Evolutionary conservation across 2,797 vertebrate genomes (phyloP), one percentile per base, ranked within the genome.

Genomic region (Numenius phaeopus): DNA sequence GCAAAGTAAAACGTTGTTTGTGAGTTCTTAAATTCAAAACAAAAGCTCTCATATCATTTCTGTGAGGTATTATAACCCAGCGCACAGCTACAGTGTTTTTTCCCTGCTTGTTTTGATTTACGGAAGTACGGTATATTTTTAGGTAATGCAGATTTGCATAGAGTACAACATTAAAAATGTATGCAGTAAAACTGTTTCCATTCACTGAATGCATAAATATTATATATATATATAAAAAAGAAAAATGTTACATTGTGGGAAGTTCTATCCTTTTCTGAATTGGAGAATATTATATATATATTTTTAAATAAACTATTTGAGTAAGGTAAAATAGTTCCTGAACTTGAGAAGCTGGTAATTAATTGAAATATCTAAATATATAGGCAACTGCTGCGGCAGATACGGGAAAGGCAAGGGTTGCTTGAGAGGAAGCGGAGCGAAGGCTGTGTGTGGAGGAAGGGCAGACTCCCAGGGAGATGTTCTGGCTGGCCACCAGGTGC

Each of bases 271-370:
- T 98, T 97, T 98, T 98, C 98, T 98, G 98, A 98, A 98, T 98
- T 98, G 98, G 98, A 98, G 97, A 98, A 98, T 97, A 98, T 98
- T 95, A 97, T 98, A 97, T 98, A 98, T 98, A 97, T 98, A 98
- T 98, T 98, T 98, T 98, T 98, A 98, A 98, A 98, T 98, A 98
- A 98, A 98, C 98, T 98, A 98, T 98, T 98, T 98, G 97, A 97
- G 95, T 98, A 98, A 98, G 98, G 98, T 98, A 97, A 98, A 98
- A 96, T 98, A 98, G 97, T 98, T 97, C 39, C 87, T 98, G 97
- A 98, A 96, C 97, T 98, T 97, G 97, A 97, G 94, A 98, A 96
- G 93, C 95, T 97, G 97, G 85, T 98, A 97, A 96, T 96, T 98
- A 97, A 98, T 96, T 97, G 94, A 95, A 97, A 58, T 97, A 95